These are phyloP conservation scores for Macaria notata DNA, from an alignment of 2,888 invertebrate species.

Conservation along the genomic window DNA sequence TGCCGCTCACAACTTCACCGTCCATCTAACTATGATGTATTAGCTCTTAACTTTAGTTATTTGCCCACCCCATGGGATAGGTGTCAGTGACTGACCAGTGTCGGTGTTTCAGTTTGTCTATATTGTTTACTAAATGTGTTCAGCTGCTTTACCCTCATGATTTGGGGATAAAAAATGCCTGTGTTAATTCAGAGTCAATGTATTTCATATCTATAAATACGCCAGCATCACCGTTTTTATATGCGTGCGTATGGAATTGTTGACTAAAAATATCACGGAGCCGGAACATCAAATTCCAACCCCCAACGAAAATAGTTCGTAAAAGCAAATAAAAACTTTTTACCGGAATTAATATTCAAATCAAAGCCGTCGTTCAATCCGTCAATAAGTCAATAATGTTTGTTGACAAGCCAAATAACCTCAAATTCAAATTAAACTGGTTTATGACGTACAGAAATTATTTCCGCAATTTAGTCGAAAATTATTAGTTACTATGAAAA, in stretches of 20 bases:
- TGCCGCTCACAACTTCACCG: constrained; percentile 4
- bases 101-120: too few relatives aligned
- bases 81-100: background rate
- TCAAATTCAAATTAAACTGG: constrained; percentile 7
- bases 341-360: constrained; percentile 5
- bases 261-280: too few relatives aligned
- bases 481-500: too few relatives aligned
- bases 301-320: background rate
- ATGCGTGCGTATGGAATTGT: too few relatives aligned
- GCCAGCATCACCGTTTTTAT: too few relatives aligned
- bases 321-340: constrained; percentile 8
- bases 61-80: background rate
- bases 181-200: too few relatives aligned
- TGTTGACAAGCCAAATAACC: constrained; percentile 17
- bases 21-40: constrained; percentile 9
- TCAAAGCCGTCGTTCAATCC: background rate
- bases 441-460: constrained; percentile 5
- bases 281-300: background rate
- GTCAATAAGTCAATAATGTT: constrained; percentile 3
- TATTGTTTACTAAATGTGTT: too few relatives aligned
- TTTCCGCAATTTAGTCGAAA: constrained; percentile 1
- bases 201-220: too few relatives aligned
- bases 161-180: too few relatives aligned
- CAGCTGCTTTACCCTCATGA: too few relatives aligned
- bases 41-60: constrained; percentile 1